Base-by-base conservation (phyloP, 2,113 vertebrate genomes). In the Poeciliopsis occidentalis region DNA sequence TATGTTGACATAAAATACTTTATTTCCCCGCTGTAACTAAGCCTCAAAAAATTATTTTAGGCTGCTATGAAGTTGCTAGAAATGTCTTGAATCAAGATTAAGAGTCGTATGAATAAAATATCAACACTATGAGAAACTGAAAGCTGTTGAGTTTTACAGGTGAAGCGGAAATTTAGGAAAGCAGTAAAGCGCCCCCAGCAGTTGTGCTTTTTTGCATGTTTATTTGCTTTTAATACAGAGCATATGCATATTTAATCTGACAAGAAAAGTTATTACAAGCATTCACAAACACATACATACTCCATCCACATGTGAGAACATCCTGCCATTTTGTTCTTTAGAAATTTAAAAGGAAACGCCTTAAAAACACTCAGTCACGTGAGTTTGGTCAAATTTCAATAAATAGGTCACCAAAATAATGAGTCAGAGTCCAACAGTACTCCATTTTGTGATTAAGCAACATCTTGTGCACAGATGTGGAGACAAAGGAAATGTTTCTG, bases 181-280 rank as follows among this genome's bases (percentile, higher is more conserved):
- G 37, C 64, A 81, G 80, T 37, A 30, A 85, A 65, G 17, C 44
- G 70, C 22, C 3, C 54, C 64, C n/a, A 19, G 5, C 0, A 39
- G 6, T 66, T 57, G 29, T 34, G 11, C 71, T 91, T 32, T 74
- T 72, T 76, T 83, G 83, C 71, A 67, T 93, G 93, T 88, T 89
- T 85, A 87, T 80, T 90, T 84, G 64, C 80, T 82, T 87, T 78
- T 85, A 87, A 54, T 87, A 91, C 87, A 92, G 80, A 83, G 72
- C 62, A 87, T 84, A 85, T 83, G 78, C 81, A 86, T 85, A 82
- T 79, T 41, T 88, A 88, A 76, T 44, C 82, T 84, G 91, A 87
- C 73, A 79, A 85, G 63, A 19, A 81, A 75, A 72, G 26, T 19
- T 82, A 63, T 81, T 79, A 83, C 75, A 80, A 78, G 71, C 78